Evolutionary conservation across 2,113 vertebrate genomes (phyloP).

Genomic region (Zeus faber): DNA sequence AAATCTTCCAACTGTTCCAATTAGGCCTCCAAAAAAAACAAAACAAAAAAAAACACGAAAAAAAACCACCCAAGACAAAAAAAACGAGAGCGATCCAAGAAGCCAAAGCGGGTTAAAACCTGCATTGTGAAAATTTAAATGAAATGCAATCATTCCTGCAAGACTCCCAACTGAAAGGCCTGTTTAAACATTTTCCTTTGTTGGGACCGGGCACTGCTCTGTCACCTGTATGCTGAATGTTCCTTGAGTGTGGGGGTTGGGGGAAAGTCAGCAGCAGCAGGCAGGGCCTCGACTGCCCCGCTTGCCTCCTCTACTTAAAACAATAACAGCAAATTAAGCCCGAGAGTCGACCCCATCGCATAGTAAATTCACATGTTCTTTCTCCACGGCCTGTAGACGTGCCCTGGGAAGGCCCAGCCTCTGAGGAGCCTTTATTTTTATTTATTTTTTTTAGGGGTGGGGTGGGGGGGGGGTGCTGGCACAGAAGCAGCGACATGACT

Average conservation of each 20-base stretch:
- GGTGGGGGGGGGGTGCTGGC: constrained; percentile 51
- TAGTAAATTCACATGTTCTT: constrained; percentile 21
- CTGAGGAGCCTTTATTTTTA: constrained; percentile 50
- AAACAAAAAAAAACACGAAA: background rate
- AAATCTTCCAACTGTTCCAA: constrained; percentile 1
- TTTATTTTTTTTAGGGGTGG: too few relatives aligned
- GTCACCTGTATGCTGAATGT: constrained; percentile 55
- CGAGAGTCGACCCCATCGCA: constrained; percentile 6
- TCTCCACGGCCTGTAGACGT: constrained; percentile 24
- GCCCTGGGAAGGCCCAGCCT: constrained; percentile 34
- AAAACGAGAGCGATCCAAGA: too few relatives aligned
- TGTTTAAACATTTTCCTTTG: constrained; percentile 15
- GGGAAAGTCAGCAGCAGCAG: constrained; percentile 16
- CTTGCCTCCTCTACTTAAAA: constrained; percentile 24
- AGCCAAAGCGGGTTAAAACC: too few relatives aligned
- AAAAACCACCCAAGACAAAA: background rate
- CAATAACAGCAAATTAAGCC: constrained; percentile 10
- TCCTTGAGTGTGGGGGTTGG: constrained; percentile 42
- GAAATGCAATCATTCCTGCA: background rate
- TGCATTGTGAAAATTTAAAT: background rate
- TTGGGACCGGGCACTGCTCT: constrained; percentile 7
- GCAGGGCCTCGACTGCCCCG: constrained; percentile 31
- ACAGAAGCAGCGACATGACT: constrained; percentile 55
- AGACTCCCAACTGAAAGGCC: background rate
- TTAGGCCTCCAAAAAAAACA: too few relatives aligned